phyloP scores from a whole-genome alignment of 2,888 invertebrate species.

The Agrypnus murinus region DNA sequence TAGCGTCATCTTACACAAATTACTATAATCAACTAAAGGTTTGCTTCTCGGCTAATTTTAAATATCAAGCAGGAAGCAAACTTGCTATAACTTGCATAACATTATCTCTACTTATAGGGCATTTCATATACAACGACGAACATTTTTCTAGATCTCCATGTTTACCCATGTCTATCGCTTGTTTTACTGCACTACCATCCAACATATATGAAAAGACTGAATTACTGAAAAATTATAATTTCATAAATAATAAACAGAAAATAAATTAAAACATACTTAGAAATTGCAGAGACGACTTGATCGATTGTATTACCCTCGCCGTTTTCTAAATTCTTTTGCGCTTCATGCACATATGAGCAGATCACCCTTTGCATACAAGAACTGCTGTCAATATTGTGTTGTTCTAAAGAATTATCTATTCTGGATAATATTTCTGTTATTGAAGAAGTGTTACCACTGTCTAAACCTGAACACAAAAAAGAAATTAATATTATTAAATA shows the following conservation, averaged over 20 bases:
- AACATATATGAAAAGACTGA: slow-evolving; percentile 80
- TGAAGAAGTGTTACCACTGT: slow-evolving; percentile 70
- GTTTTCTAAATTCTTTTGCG: slow-evolving; percentile 77
- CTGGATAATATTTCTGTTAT: slow-evolving; percentile 78
- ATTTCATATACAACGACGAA: slow-evolving; percentile 76
- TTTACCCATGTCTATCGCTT: slow-evolving; percentile 79
- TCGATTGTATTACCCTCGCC: slow-evolving; percentile 80
- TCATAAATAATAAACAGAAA: slow-evolving; percentile 77
- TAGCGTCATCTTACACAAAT: slow-evolving; percentile 7
- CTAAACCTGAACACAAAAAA: slow-evolving; percentile 64
- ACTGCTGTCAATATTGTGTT: slow-evolving; percentile 82
- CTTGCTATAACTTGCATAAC: slow-evolving; percentile 80
- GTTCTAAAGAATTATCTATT: slow-evolving; percentile 79
- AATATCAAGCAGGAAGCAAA: slow-evolving; percentile 73
- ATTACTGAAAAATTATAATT: slow-evolving; percentile 79
- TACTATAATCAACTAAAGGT: slow-evolving; percentile 17
- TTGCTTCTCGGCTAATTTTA: not conserved
- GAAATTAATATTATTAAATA: not conserved
- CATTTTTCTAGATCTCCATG: slow-evolving; percentile 76
- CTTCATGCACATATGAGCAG: slow-evolving; percentile 83
- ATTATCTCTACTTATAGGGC: slow-evolving; percentile 81
- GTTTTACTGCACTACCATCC: slow-evolving; percentile 82
- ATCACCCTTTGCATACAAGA: slow-evolving; percentile 82
- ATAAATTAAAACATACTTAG: slow-evolving; percentile 73
- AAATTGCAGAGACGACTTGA: slow-evolving; percentile 76